Evolutionary conservation across 2,888 invertebrate species (phyloP).

Genomic region (Seira sanloemensis): DNA sequence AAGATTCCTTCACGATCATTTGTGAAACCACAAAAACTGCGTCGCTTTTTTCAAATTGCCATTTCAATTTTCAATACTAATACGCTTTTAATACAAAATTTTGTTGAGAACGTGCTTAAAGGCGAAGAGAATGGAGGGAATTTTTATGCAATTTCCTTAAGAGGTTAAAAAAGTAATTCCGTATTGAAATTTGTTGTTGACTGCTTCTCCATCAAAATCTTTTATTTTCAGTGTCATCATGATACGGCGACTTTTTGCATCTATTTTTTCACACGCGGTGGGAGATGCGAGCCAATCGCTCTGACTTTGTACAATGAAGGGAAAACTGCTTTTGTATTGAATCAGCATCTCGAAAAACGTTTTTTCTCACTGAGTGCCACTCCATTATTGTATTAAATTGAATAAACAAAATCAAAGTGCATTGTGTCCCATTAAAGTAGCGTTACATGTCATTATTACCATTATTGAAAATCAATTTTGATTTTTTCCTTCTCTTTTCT

Average conservation of each 20-base stretch:
- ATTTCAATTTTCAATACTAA: not conserved
- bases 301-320: not conserved
- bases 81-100: not conserved
- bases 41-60: not conserved
- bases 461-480: constrained; percentile 32
- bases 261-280: not conserved
- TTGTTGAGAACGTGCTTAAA: not conserved
- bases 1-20: too few relatives aligned
- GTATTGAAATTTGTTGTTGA: not conserved
- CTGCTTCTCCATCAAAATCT: not conserved
- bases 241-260: constrained; percentile 18
- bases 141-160: not conserved
- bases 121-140: not conserved
- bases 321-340: not conserved
- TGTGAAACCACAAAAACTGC: not conserved
- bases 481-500: not conserved
- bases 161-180: not conserved
- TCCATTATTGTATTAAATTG: not conserved
- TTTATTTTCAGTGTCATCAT: constrained; percentile 25
- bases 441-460: not conserved
- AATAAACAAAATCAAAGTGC: constrained; percentile 12
- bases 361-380: not conserved
- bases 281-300: not conserved
- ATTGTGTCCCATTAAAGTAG: not conserved
- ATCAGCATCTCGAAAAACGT: not conserved